phyloP scores from a whole-genome alignment of 2,888 invertebrate species.

The Sphaerophoria rueppellii region DNA sequence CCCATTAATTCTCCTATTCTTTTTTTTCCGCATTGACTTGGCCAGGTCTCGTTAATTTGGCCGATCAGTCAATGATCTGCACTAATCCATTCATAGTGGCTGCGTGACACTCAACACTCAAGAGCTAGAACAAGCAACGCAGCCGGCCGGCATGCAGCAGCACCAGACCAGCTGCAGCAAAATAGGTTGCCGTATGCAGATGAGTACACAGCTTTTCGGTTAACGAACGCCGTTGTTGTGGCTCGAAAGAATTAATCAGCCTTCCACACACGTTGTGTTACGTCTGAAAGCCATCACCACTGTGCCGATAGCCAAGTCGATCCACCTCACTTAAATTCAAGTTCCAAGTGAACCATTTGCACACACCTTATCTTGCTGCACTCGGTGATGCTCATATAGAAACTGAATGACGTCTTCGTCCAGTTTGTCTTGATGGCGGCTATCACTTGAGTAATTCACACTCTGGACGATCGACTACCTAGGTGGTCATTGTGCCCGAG shows the following conservation, averaged over 20 bases:
- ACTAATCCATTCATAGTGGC: slow-evolving; percentile 54
- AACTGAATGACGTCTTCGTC: slow-evolving; percentile 44
- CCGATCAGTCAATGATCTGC: slow-evolving; percentile 62
- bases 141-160: slow-evolving; percentile 11
- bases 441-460: slow-evolving; percentile 61
- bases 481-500: slow-evolving; percentile 63
- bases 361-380: slow-evolving; percentile 55
- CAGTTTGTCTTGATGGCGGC: slow-evolving; percentile 35
- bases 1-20: slow-evolving; percentile 55
- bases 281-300: neutral
- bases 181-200: slow-evolving; percentile 70
- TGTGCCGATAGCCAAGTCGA: neutral
- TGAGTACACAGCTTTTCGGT: slow-evolving; percentile 70
- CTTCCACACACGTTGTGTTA: slow-evolving; percentile 40
- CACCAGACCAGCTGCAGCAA: slow-evolving; percentile 50
- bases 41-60: slow-evolving; percentile 22
- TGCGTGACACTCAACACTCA: slow-evolving; percentile 58
- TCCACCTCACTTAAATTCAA: slow-evolving; percentile 20
- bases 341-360: slow-evolving; percentile 21
- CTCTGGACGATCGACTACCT: slow-evolving; percentile 64
- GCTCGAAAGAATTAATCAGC: slow-evolving; percentile 66
- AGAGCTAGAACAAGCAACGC: no score
- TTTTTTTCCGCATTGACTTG: slow-evolving; percentile 14
- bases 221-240: slow-evolving; percentile 68
- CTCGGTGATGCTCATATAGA: neutral